Percentiles rank a stretch among this genome's conserved stretches.
phyloP scores from a whole-genome alignment of 2,113 vertebrate species.

The Seriola rivoliana region DNA sequence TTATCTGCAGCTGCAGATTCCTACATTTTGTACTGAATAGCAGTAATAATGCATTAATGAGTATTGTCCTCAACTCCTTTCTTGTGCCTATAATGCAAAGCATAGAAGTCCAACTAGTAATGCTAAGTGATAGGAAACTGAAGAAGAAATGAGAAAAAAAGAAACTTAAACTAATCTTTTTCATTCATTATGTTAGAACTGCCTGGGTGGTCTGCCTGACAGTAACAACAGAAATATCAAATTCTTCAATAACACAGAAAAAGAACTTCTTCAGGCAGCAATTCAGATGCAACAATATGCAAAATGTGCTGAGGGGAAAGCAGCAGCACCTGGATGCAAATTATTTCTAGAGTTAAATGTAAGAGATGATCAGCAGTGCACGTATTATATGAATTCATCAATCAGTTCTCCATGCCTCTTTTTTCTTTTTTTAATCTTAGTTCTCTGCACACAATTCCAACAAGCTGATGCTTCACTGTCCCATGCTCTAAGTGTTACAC shows the following conservation, averaged over 20 bases:
- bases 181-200: background rate
- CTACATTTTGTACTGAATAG: background rate
- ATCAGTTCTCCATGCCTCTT: slow-evolving; percentile 63
- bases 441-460: slow-evolving; percentile 84
- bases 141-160: background rate
- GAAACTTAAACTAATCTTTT: background rate
- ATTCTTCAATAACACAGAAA: background rate
- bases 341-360: slow-evolving; percentile 4
- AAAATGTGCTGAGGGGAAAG: slow-evolving; percentile 17
- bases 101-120: background rate
- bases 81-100: background rate
- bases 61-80: background rate
- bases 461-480: slow-evolving; percentile 80
- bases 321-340: slow-evolving; percentile 45
- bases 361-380: slow-evolving; percentile 22
- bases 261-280: slow-evolving; percentile 4
- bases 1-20: too few relatives aligned
- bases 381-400: slow-evolving; percentile 59
- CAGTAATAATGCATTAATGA: background rate
- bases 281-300: slow-evolving; percentile 36
- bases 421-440: slow-evolving; percentile 41
- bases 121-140: background rate
- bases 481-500: slow-evolving; percentile 85
- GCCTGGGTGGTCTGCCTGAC: background rate
- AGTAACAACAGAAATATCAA: background rate